These are phyloP conservation scores for Triplophysa dalaica DNA, from an alignment of 2,113 vertebrate genomes.

Conservation along the genomic window DNA sequence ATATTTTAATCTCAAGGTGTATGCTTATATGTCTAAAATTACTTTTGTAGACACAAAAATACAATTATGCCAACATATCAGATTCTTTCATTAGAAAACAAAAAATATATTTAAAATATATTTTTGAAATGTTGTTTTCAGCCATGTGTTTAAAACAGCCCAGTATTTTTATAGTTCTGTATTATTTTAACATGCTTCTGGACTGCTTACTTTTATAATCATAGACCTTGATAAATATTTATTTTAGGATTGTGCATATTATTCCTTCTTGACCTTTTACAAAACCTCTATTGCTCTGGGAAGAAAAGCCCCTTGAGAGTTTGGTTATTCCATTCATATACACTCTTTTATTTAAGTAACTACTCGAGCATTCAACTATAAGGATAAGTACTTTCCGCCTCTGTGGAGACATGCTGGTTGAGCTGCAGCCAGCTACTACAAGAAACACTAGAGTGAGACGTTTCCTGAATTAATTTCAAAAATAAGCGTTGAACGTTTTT, in stretches of 20 bases:
- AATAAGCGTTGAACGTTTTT: slow-evolving; percentile 3
- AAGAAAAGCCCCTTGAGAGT: neutral
- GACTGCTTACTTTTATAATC: neutral
- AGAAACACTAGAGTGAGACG: slow-evolving; percentile 4
- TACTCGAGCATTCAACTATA: slow-evolving; percentile 5
- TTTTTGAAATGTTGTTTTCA: too few relatives aligned
- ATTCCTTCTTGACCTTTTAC: neutral
- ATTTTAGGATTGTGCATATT: neutral
- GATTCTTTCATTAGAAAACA: too few relatives aligned
- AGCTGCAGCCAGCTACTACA: neutral
- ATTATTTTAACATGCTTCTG: too few relatives aligned
- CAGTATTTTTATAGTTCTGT: neutral
- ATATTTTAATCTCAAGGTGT: too few relatives aligned
- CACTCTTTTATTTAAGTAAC: neutral
- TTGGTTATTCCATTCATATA: slow-evolving; percentile 1
- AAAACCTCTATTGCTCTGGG: neutral
- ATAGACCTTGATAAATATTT: neutral
- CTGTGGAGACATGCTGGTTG: slow-evolving; percentile 21
- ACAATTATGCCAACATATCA: too few relatives aligned
- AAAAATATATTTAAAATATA: too few relatives aligned
- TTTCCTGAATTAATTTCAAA: slow-evolving; percentile 11
- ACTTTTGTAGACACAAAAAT: too few relatives aligned
- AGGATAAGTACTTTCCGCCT: neutral
- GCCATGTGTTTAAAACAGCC: too few relatives aligned
- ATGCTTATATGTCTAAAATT: too few relatives aligned